These are phyloP conservation scores for Lepidocyrtinus sp. DNA, from an alignment of 2,888 invertebrate species.

Conservation along the genomic window DNA sequence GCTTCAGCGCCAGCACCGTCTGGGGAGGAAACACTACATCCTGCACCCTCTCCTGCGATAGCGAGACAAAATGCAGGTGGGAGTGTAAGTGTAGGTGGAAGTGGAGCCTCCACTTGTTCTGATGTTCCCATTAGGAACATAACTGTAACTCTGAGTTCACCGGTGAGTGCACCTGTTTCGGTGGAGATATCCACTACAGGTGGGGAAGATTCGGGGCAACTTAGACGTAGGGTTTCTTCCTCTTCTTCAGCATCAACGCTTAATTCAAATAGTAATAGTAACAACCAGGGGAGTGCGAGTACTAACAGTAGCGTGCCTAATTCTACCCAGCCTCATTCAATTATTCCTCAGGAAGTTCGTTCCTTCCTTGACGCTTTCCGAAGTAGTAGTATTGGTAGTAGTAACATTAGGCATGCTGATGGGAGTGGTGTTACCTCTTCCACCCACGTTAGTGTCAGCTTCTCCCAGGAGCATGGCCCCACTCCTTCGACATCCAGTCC, in stretches of 20 bases:
- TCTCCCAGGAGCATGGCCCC: constrained; percentile 28
- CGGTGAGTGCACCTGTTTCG: constrained; percentile 27
- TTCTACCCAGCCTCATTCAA: constrained; percentile 36
- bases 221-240: neutral
- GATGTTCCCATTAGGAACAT: constrained; percentile 49
- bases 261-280: constrained; percentile 6
- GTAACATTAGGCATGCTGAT: neutral
- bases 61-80: constrained; percentile 3
- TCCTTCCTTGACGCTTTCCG: constrained; percentile 33
- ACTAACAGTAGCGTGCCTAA: constrained; percentile 31
- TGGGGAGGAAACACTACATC: constrained; percentile 39
- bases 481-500: constrained; percentile 22
- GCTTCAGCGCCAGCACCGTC: neutral
- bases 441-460: constrained; percentile 54
- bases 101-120: constrained; percentile 9
- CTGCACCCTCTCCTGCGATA: constrained; percentile 38
- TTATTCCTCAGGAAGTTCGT: constrained; percentile 24
- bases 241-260: constrained; percentile 38
- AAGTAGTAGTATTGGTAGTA: constrained; percentile 24
- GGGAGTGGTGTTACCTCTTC: constrained; percentile 30
- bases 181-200: constrained; percentile 42
- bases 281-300: neutral
- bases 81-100: neutral
- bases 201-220: neutral
- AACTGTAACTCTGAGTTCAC: constrained; percentile 44